Evolutionary conservation across 2,888 invertebrate species (phyloP), one percentile per base, ranked within the genome.

Genomic region (Chalcosyrphus nemorum): DNA sequence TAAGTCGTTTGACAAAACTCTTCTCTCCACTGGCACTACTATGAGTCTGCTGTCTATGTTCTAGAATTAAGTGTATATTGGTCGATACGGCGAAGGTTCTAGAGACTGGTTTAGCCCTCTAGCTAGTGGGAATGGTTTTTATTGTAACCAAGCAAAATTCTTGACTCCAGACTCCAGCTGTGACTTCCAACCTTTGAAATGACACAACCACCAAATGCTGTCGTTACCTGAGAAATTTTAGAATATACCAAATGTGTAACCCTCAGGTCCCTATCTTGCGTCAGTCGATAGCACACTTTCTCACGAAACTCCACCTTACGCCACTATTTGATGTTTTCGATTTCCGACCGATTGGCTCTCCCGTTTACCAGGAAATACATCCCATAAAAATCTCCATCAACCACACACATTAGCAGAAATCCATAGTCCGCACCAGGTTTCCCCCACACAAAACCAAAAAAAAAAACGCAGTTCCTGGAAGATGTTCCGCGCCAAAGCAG

Each of bases 401-500:
- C 24, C 19, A 41, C 43, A 45, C 45, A 63, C 13, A 72, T 56
- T 59, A 57, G 47, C 29, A 17, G 19, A 45, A 59, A 57, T 56
- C 56, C 41, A 41, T 24, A 59, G 52, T 56, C 56, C 41, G 47
- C 32, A 68, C 43, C 50, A 59, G 32, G 54, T 52, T 72, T 66
- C 65, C 65, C 72, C 65, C 50, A 59, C 65, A 66, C 45, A 59
- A 59, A 43, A 59, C 52, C 45, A n/a, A n/a, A n/a, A n/a, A n/a
- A n/a, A n/a, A n/a, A n/a, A n/a, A n/a, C n/a, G 7, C 21, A 61
- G 41, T 80, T 80, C 80, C 61, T 66, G 72, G 80, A 80, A 80
- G 43, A 41, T 47, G 41, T 35, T 61, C 13, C 19, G 29, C 32
- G n/a, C n/a, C n/a, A n/a, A n/a, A n/a, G n/a, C 56, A 15, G 17